Base-by-base conservation (phyloP, 2,888 invertebrate genomes). In the Frankliniella fusca region DNA sequence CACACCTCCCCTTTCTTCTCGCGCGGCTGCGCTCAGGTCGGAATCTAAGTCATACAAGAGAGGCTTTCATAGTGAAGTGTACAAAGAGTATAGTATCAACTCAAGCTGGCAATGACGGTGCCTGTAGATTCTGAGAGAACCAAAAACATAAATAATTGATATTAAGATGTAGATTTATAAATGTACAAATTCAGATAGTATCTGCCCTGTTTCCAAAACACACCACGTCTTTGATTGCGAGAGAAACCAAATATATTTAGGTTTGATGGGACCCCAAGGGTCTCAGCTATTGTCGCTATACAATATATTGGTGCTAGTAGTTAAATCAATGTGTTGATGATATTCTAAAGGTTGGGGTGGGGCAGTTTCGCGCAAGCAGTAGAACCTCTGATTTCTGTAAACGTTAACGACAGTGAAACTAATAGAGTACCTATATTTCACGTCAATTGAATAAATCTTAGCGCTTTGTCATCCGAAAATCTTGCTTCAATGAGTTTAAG, bases 51-150 rank as follows among this genome's bases (percentile, higher is more conserved):
- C 70, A 76, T 76, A 76, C 70, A 27, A 76, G 70, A 76, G 70
- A 76, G 70, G 70, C 70, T 76, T 76, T 76, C 70, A 76, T 76
- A 76, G 70, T 76, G 70, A 76, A 76, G 70, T 76, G 70, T 76
- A 76, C 70, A 76, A 76, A 76, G 70, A 76, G 27, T 76, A 76
- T 23, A 76, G 70, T 76, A 76, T 23, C 70, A 76, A 76, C 70
- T 76, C 23, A 76, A 76, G 70, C 70, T 76, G 70, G 70, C 70
- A 27, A 76, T 27, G 70, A 76, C 9, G 70, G 70, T 76, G 70
- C 27, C 70, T 76, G 70, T 76, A 76, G 70, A 76, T 76, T 76
- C 70, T 76, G 70, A 76, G 27, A 76, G 70, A 76, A 76, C 70
- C 70, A 76, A 76, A 76, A 76, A 76, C 70, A 76, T 76, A 76